These are phyloP conservation scores for Ennomos fuscantarius DNA, from an alignment of 2,888 invertebrate species.

Conservation along the genomic window DNA sequence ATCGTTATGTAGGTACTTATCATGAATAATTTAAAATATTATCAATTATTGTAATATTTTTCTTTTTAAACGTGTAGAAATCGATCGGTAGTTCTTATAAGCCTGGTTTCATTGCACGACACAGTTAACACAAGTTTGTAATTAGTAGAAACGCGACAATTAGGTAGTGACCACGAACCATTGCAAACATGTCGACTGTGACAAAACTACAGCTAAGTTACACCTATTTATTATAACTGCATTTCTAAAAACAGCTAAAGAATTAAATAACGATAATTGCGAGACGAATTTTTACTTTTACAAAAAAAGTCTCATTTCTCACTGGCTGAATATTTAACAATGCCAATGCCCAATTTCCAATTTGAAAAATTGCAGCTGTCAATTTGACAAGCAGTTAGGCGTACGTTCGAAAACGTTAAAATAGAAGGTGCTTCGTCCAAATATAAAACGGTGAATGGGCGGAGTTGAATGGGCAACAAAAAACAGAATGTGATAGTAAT, in stretches of 20 bases:
- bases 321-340: conserved; percentile 4
- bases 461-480: conserved; percentile 11
- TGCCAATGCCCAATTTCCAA: conserved; percentile 1
- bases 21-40: too few relatives aligned
- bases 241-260: background rate
- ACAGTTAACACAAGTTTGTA: conserved; percentile 16
- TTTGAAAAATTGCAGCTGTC: conserved; percentile 14
- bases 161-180: conserved; percentile 5
- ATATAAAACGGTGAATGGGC: conserved; percentile 5
- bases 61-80: too few relatives aligned
- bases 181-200: conserved; percentile 12
- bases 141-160: conserved; percentile 28
- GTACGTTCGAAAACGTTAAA: conserved; percentile 11
- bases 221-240: conserved; percentile 1
- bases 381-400: conserved; percentile 22
- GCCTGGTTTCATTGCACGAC: conserved; percentile 8
- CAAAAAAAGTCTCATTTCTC: conserved; percentile 6
- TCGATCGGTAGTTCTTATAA: conserved; percentile 2
- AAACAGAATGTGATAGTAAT: conserved; percentile 14
- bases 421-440: too few relatives aligned
- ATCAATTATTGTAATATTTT: background rate
- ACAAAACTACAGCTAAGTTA: conserved; percentile 6
- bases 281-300: background rate
- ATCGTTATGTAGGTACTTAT: too few relatives aligned
- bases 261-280: background rate